phyloP scores from a whole-genome alignment of 2,113 vertebrate genomes.

The Gymnogyps californianus region DNA sequence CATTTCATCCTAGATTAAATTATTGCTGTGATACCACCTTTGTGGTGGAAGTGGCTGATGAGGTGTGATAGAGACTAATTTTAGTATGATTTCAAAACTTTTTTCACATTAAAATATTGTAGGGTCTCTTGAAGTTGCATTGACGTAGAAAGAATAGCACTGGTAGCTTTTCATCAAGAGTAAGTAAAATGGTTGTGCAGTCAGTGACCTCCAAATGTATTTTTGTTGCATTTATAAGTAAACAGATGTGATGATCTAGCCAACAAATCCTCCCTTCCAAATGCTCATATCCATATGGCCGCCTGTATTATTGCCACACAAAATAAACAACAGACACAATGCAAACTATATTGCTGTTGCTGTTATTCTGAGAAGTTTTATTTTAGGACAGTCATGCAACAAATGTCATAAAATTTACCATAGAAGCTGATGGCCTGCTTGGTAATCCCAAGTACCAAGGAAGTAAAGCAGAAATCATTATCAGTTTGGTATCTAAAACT shows the following conservation, averaged over 20 bases:
- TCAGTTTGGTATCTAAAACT: not conserved
- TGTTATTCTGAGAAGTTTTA: conserved; percentile 5
- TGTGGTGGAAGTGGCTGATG: not conserved
- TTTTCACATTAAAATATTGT: not conserved
- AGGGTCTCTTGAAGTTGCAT: not conserved
- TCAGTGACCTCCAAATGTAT: conserved; percentile 52
- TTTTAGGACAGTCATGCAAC: not conserved
- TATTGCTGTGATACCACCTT: not conserved
- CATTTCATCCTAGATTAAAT: not conserved
- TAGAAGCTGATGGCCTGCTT: not conserved
- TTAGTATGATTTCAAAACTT: not conserved
- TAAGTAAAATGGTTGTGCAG: conserved; percentile 1
- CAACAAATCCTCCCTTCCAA: conserved; percentile 65
- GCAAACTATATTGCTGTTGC: not conserved
- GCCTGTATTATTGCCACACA: conserved; percentile 19
- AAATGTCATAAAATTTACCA: not conserved
- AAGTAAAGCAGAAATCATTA: not conserved
- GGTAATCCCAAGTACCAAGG: not conserved
- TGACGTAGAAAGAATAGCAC: not conserved
- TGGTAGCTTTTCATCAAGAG: not conserved
- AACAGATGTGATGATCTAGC: conserved; percentile 60
- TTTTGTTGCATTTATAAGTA: conserved; percentile 51
- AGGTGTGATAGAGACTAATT: not conserved
- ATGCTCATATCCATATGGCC: conserved; percentile 56
- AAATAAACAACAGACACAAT: conserved; percentile 38